phyloP scores from a whole-genome alignment of 2,888 invertebrate genomes.

The Macroteleia sp. region DNA sequence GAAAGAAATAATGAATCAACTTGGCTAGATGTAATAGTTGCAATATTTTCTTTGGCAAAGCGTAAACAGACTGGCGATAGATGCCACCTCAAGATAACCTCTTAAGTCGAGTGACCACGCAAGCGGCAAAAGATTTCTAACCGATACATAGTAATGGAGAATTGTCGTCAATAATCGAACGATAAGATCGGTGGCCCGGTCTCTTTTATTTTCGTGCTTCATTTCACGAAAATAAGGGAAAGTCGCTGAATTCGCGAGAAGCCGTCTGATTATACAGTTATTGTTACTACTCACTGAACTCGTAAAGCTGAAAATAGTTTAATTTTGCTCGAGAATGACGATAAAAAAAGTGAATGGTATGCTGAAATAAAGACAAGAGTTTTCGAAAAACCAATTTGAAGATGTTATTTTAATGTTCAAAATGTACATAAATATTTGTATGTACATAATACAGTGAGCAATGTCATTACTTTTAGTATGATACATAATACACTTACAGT shows the following conservation, averaged over 20 bases:
- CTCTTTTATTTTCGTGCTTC: constrained; percentile 79
- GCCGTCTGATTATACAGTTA: constrained; percentile 53
- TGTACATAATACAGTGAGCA: too few relatives aligned
- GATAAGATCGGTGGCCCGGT: constrained; percentile 67
- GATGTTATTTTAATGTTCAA: too few relatives aligned
- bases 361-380: too few relatives aligned
- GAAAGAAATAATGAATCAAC: constrained; percentile 32
- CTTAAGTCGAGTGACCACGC: constrained; percentile 76
- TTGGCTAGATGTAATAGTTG: constrained; percentile 18
- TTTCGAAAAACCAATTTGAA: too few relatives aligned
- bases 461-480: too few relatives aligned
- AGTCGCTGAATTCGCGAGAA: constrained; percentile 34
- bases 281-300: constrained; percentile 39
- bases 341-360: too few relatives aligned
- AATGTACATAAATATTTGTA: too few relatives aligned
- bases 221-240: constrained; percentile 75
- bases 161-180: constrained; percentile 83
- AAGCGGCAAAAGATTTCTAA: constrained; percentile 75
- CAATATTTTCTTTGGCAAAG: constrained; percentile 33
- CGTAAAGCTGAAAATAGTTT: constrained; percentile 16
- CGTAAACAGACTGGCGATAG: constrained; percentile 77
- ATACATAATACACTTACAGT: too few relatives aligned
- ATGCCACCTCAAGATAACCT: constrained; percentile 76
- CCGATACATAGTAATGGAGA: constrained; percentile 84
- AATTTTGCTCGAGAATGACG: too few relatives aligned